A percentile compares a stretch with the other conserved stretches of the same genome.
Evolutionary conservation across 2,888 invertebrate genomes (phyloP).

Genomic region (Phaonia tiefii): DNA sequence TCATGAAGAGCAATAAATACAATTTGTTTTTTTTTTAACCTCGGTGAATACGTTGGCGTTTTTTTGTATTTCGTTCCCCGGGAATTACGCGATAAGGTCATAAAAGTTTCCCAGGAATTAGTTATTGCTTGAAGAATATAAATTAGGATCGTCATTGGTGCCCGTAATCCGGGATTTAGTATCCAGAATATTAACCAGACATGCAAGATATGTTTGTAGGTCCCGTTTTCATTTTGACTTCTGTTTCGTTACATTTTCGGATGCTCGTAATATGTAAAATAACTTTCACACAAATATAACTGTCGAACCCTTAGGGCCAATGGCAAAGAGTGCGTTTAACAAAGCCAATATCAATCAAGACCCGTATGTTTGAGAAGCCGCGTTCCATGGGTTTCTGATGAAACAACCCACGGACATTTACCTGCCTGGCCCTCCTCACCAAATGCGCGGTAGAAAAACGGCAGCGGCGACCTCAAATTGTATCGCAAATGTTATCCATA

Average conservation of each 20-base stretch:
- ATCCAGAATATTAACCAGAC: too few relatives aligned
- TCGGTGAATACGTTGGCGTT: too few relatives aligned
- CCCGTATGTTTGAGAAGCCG: slow-evolving; percentile 7
- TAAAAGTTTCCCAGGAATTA: too few relatives aligned
- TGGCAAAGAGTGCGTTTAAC: not conserved
- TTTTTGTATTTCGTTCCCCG: too few relatives aligned
- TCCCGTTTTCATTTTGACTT: not conserved
- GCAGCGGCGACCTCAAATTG: not conserved
- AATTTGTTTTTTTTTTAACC: too few relatives aligned
- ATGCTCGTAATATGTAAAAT: not conserved
- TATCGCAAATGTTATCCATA: not conserved
- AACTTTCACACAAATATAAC: not conserved
- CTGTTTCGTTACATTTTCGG: too few relatives aligned
- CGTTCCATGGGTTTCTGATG: not conserved
- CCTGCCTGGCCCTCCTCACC: slow-evolving; percentile 7
- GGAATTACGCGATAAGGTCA: too few relatives aligned
- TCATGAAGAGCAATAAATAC: too few relatives aligned
- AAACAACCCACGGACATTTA: slow-evolving; percentile 17
- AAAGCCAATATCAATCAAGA: not conserved
- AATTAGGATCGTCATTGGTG: too few relatives aligned
- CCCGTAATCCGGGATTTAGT: too few relatives aligned
- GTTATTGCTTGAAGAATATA: too few relatives aligned
- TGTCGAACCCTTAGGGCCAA: not conserved
- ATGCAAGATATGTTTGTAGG: too few relatives aligned
- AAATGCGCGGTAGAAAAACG: slow-evolving; percentile 6